These are phyloP conservation scores for Drosophila demipolita DNA, from an alignment of 2,888 invertebrate species.

Conservation along the genomic window DNA sequence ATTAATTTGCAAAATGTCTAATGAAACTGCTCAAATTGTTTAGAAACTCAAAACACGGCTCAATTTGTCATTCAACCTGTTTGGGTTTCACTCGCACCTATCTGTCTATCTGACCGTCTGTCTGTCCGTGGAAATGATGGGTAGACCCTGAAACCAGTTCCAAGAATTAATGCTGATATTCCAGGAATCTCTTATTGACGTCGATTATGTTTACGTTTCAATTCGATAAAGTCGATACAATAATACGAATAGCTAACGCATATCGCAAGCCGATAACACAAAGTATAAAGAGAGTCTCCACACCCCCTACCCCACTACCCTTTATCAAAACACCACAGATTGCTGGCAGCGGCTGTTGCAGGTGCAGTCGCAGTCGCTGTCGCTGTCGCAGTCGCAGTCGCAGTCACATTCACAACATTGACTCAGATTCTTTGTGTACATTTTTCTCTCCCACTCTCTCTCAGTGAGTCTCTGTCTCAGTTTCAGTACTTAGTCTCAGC, in stretches of 20 bases:
- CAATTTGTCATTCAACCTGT: slow-evolving; percentile 71
- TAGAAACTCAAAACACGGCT: slow-evolving; percentile 39
- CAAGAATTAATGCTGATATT: slow-evolving; percentile 62
- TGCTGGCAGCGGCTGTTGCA: slow-evolving; percentile 3
- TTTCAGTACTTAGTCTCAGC: slow-evolving; percentile 11
- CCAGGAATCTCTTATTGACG: slow-evolving; percentile 53
- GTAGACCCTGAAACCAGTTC: slow-evolving; percentile 63
- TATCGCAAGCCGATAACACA: slow-evolving; percentile 37
- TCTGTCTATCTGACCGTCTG: slow-evolving; percentile 36
- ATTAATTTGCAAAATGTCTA: slow-evolving; percentile 58
- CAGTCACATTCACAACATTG: slow-evolving; percentile 12
- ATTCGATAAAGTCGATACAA: slow-evolving; percentile 14
- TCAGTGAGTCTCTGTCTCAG: slow-evolving; percentile 8
- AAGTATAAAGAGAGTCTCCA: slow-evolving; percentile 4
- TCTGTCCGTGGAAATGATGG: slow-evolving; percentile 12
- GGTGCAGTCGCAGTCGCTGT: background rate
- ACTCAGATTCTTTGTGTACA: slow-evolving; percentile 16
- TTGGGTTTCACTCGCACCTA: slow-evolving; percentile 27
- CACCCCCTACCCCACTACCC: background rate
- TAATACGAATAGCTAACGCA: slow-evolving; percentile 1
- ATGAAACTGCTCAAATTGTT: slow-evolving; percentile 33
- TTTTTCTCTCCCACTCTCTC: slow-evolving; percentile 1
- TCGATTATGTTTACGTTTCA: slow-evolving; percentile 51
- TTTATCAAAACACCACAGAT: slow-evolving; percentile 16
- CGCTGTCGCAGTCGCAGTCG: background rate